Base-by-base conservation (phyloP, 2,113 vertebrate species). In the Daboia siamensis region DNA sequence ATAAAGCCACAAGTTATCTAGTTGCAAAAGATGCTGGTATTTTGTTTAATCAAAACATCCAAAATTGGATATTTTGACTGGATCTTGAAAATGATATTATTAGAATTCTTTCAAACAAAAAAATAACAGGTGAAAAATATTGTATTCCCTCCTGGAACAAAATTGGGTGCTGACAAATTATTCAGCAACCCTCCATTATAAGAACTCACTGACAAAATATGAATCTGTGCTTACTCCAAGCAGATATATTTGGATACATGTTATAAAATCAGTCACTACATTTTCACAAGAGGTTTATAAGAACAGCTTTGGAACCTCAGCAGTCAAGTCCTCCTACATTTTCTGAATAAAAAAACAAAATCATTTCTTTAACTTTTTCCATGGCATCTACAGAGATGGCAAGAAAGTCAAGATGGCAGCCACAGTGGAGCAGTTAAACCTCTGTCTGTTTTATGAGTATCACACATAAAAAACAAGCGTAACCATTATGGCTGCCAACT, bases 331-430 rank as follows among this genome's bases (percentile, higher is more conserved):
- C 21, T 24, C 85, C 54, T 7, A 90, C 74, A 17, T 64, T 90
- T 29, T n/a, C 90, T 95, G 48, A 69, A 80, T 61, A 87, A 44
- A 93, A 94, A 92, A 6, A 0, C 13, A 74, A 44, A 64, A 87
- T 15, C 39, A 24, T 74, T 92, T 92, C 44, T 69, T 92, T 90
- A 93, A 93, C 84, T 93, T 87, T 11, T 61, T 44, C 74, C 74
- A 80, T 7, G 15, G 15, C 69, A 80, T 80, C 33, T 17, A 80
- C 6, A 80, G 69, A 33, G 74, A 44, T 21, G 33, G 74, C 44
- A 80, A 80, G 74, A 44, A 80, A 44, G 20, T 80, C 17, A 44
- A 80, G 74, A 80, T 80, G 74, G 74, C 15, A 44, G 7, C 17
- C 33, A 44, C 3, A 7, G 39, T 21, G 33, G 74, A 8, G 1